phyloP scores from a whole-genome alignment of 1,140 invertebrate genomes.

The Drosophila bocqueti region DNA sequence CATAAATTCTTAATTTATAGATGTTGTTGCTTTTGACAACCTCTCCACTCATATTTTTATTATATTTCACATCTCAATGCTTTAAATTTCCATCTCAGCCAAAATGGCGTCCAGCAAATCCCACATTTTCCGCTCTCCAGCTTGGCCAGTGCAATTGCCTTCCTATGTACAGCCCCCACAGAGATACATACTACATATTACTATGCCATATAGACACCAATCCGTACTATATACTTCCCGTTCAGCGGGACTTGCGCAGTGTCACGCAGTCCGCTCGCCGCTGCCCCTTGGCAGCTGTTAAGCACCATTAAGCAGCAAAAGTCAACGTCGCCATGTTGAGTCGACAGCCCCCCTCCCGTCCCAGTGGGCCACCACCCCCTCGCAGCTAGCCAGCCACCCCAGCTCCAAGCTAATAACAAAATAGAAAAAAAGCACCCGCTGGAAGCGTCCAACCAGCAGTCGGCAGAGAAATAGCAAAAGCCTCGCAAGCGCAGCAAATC shows the following conservation, averaged over 20 bases:
- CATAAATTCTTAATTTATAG: no score
- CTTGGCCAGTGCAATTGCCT: constrained; percentile 61
- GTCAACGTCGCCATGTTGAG: constrained; percentile 74
- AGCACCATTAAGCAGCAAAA: constrained; percentile 76
- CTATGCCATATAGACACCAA: constrained; percentile 18
- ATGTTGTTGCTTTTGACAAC: no score
- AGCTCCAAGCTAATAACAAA: constrained; percentile 7
- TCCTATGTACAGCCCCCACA: constrained; percentile 63
- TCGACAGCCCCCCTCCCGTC: constrained; percentile 5
- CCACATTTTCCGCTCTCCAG: constrained; percentile 48
- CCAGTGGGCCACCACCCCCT: constrained; percentile 4
- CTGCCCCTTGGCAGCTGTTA: constrained; percentile 53
- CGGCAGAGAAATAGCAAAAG: constrained; percentile 57
- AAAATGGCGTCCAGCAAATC: constrained; percentile 34
- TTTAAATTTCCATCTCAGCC: not conserved
- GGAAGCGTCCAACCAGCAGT: constrained; percentile 71
- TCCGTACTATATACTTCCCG: constrained; percentile 24
- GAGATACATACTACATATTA: constrained; percentile 13
- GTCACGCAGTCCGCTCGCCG: constrained; percentile 50
- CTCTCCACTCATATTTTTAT: not conserved
- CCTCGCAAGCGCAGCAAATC: constrained; percentile 82
- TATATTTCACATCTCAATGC: not conserved
- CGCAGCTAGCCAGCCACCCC: constrained; percentile 3
- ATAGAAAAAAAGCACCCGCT: constrained; percentile 7
- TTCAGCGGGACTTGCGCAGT: constrained; percentile 69